These are phyloP conservation scores for Ibycter americanus DNA, from an alignment of 2,797 vertebrate genomes.

Conservation along the genomic window DNA sequence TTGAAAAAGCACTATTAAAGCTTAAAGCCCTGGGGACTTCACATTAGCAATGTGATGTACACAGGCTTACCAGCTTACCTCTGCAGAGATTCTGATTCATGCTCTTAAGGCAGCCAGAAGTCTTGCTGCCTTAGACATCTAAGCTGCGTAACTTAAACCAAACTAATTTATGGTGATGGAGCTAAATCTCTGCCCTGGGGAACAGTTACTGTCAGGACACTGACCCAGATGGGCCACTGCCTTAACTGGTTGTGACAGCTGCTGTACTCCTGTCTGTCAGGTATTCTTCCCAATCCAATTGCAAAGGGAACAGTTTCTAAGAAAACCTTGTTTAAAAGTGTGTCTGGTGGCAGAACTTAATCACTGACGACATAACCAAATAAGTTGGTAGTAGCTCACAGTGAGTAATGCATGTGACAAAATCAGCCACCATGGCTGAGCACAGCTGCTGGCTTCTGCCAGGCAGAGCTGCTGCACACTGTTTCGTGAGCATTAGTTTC, in stretches of 20 bases:
- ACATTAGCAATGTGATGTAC: background rate
- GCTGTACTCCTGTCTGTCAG: background rate
- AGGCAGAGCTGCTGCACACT: rapidly evolving
- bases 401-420: background rate
- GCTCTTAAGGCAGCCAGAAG: background rate
- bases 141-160: background rate
- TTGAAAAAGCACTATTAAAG: background rate
- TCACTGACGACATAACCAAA: background rate
- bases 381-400: background rate
- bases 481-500: background rate
- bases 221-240: background rate
- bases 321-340: background rate
- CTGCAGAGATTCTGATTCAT: background rate
- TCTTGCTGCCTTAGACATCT: background rate
- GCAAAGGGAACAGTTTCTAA: background rate
- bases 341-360: background rate
- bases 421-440: background rate
- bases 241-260: background rate
- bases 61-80: background rate
- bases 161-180: background rate
- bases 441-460: background rate
- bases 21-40: background rate
- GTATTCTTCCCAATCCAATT: slow-evolving; percentile 7
- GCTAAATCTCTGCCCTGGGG: background rate
- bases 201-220: background rate